Base-by-base conservation (phyloP, 2,888 invertebrate genomes). In the Gordius sp. region DNA sequence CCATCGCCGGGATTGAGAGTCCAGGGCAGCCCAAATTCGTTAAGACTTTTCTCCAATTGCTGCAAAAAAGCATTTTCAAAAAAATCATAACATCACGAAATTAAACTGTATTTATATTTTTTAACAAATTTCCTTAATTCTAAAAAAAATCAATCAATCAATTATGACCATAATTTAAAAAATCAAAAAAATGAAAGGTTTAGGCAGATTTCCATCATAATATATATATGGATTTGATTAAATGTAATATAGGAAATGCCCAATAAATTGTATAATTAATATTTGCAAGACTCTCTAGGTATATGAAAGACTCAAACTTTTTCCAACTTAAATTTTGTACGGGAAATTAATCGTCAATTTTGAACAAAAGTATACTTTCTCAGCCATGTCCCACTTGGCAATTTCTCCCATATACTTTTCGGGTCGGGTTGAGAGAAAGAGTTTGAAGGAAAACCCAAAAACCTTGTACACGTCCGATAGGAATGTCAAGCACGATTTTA, bases 1-100 rank as follows among this genome's bases (percentile, higher is more conserved):
- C 97, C 97, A 72, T 99, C 97, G 0, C 82, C 74, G n/a, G 82
- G 82, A 72, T 89, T 93, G 62, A 83, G 71, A 59, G 78, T 79
- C 91, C 91, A 97, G 1, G 80, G 78, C 63, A 76, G 72, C 1
- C 85, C 86, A 68, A 83, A 87, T 58, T 75, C 76, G 66, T 89
- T 76, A 41, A 97, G 74, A 2, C 63, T 65, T 27, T 61, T 57
- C 39, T 60, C 63, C 41, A 67, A 62, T 58, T 64, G 64, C 71
- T 81, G n/a, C n/a, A n/a, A n/a, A 81, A 27, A 56, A 58, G 41
- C 4, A 18, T 13, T 13, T 18, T 23, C 4, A 4, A 59, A 58
- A 39, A 13, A 18, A 28, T 13, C n/a, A 24, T 39, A 56, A 28
- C 56, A 25, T 24, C 18, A 4, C 4, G 8, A 56, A 57, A 57